Evolutionary conservation across 1,140 invertebrate species (phyloP).

Genomic region (Leptinotarsa lineolata): DNA sequence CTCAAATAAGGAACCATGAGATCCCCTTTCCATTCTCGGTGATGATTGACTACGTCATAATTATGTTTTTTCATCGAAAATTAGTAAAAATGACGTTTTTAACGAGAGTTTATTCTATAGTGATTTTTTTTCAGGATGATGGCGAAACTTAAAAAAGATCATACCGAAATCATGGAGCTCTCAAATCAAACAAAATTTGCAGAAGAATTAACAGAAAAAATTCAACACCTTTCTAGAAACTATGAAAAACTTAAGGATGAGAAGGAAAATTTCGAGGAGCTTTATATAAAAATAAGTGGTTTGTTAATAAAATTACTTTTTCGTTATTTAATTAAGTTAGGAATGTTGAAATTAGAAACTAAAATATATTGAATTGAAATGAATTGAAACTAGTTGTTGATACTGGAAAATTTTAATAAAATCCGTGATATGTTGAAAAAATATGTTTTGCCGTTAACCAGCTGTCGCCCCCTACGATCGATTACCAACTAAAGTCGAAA

Average conservation of each 20-base stretch:
- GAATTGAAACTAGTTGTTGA: background rate
- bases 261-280: slow-evolving; percentile 15
- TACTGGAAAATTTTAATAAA: no score
- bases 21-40: no score
- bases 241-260: slow-evolving; percentile 19
- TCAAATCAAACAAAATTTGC: slow-evolving; percentile 8
- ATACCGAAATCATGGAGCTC: background rate
- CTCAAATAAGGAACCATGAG: no score
- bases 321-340: background rate
- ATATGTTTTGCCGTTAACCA: no score
- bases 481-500: no score
- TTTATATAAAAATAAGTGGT: slow-evolving; percentile 13
- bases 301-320: background rate
- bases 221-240: background rate
- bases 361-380: no score
- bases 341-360: background rate
- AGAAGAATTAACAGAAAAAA: slow-evolving; percentile 5
- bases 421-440: no score
- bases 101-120: background rate
- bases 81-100: background rate
- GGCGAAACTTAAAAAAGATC: background rate
- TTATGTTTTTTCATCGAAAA: no score
- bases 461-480: no score
- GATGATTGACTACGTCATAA: no score
- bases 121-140: slow-evolving; percentile 15